These are phyloP conservation scores for Eledona agricola DNA, from an alignment of 2,888 invertebrate genomes.

Conservation along the genomic window DNA sequence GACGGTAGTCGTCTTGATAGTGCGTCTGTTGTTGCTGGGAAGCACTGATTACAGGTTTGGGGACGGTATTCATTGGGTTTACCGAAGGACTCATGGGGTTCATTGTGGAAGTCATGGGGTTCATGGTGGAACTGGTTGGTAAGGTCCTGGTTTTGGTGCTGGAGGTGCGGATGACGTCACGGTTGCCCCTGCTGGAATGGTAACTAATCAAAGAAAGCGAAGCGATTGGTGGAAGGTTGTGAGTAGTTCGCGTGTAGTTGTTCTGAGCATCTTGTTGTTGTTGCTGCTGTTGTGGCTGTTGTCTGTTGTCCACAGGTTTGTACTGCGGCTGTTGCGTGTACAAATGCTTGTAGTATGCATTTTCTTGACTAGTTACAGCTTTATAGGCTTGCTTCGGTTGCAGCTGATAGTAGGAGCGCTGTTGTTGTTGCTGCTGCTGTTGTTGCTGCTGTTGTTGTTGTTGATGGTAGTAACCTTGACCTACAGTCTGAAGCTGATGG, in stretches of 20 bases:
- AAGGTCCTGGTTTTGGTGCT: constrained; percentile 41
- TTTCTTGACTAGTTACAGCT: constrained; percentile 21
- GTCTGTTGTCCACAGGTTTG: constrained; percentile 1
- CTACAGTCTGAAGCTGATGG: constrained; percentile 33
- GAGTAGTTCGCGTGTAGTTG: constrained; percentile 56
- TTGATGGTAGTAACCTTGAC: constrained; percentile 41
- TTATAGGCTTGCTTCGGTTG: constrained; percentile 42
- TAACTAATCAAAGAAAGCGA: constrained; percentile 62
- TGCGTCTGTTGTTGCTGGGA: constrained; percentile 42
- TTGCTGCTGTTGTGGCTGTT: constrained; percentile 15
- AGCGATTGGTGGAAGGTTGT: constrained; percentile 66
- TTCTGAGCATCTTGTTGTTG: constrained; percentile 33
- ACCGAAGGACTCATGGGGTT: too few relatives aligned
- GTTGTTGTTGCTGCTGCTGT: constrained; percentile 44
- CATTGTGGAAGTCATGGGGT: constrained; percentile 33
- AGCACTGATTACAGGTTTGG: too few relatives aligned
- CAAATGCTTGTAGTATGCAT: constrained; percentile 36
- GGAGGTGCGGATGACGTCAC: constrained; percentile 50
- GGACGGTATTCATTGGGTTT: too few relatives aligned
- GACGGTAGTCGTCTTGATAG: constrained; percentile 35
- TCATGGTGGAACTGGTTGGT: constrained; percentile 32
- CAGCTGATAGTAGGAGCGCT: constrained; percentile 48
- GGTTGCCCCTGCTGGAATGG: constrained; percentile 60
- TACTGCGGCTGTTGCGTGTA: constrained; percentile 26
- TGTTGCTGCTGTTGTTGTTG: constrained; percentile 40